Evolutionary conservation across 2,797 vertebrate genomes (phyloP), one percentile per base, ranked within the genome.

Genomic region (Myoxocephalus aenaeus): DNA sequence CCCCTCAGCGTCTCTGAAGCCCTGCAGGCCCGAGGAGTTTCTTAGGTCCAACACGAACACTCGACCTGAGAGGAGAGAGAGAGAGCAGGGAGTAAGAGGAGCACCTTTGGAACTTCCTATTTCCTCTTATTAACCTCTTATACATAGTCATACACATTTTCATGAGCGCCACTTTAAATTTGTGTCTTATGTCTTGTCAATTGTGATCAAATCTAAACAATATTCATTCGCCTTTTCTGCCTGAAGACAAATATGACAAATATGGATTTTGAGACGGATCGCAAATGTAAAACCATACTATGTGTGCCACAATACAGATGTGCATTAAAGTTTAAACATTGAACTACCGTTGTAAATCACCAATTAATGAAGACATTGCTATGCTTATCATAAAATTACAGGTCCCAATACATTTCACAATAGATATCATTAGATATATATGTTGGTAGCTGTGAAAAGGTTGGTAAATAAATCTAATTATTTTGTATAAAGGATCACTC

Each of bases 1-100:
- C 76, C 77, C 89, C 50, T 96, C 95, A 9, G 92, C 93, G 0
- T 94, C 93, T 78, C 95, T 93, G 65, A 91, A 91, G 29, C 93
- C 94, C 86, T 90, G 87, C 32, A 84, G 87, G 64, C 78, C 88
- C 10, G 96, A 94, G 78, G 92, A 94, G 80, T 95, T 96, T 91
- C 92, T 94, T 84, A 94, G 89, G 77, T 96, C 95, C 86, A 97
- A 71, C 36, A 96, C 92, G 79, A 99, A 98, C 75, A 99, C 94
- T 73, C 95, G 97, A 77, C 97, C 98, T 98, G 91, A 48, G 80
- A 65, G 88, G 10, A 70, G 34, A 27, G 38, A 27, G 38, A 44
- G 10, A 46, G 40, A 17, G 54, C 27, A 9, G 61, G 6, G 17
- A 69, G 40, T 48, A 40, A 86, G 71, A 90, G 1, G 46, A 14